Conservation (phyloP, 2,797 vertebrate species). For the Clarias laeviceps region DNA sequence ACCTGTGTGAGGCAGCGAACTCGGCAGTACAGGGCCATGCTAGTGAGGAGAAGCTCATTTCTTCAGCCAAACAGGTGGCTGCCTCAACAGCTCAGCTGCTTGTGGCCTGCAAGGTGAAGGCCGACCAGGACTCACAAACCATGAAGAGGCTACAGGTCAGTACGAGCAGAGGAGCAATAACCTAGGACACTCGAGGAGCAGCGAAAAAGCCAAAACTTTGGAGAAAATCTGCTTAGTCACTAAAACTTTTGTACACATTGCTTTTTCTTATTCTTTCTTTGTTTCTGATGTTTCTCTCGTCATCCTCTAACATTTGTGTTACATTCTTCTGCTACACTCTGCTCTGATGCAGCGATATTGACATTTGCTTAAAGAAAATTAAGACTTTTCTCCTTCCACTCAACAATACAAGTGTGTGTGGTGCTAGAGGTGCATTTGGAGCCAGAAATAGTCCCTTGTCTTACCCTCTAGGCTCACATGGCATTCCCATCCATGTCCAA, state of each 20-base stretch:
- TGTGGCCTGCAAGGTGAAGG: constrained; percentile 90
- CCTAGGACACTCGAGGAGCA: background rate
- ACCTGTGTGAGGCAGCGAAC: constrained; percentile 84
- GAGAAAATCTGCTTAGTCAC: background rate
- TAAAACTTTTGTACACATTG: background rate
- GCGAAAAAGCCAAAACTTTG: background rate
- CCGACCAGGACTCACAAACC: constrained; percentile 87
- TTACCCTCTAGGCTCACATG: constrained; percentile 61
- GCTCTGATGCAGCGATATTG: background rate
- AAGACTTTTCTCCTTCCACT: background rate
- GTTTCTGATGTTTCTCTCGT: background rate
- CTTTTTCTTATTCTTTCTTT: background rate
- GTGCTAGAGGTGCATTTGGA: constrained; percentile 1
- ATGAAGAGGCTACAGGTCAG: constrained; percentile 88
- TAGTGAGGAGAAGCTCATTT: constrained; percentile 88
- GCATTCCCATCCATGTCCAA: constrained; percentile 53
- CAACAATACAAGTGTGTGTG: constrained; percentile 54
- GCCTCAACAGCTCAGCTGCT: constrained; percentile 85
- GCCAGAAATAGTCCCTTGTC: constrained; percentile 56
- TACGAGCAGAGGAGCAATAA: background rate
- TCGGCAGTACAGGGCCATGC: constrained; percentile 84
- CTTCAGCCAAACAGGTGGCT: constrained; percentile 85
- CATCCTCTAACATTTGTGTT: background rate
- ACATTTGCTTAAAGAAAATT: background rate
- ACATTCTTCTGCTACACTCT: background rate